Percentiles rank a stretch among this genome's conserved stretches.
These are phyloP conservation scores for Cynopterus sphinx DNA, from an alignment of 2,797 vertebrate genomes.

Conservation along the genomic window DNA sequence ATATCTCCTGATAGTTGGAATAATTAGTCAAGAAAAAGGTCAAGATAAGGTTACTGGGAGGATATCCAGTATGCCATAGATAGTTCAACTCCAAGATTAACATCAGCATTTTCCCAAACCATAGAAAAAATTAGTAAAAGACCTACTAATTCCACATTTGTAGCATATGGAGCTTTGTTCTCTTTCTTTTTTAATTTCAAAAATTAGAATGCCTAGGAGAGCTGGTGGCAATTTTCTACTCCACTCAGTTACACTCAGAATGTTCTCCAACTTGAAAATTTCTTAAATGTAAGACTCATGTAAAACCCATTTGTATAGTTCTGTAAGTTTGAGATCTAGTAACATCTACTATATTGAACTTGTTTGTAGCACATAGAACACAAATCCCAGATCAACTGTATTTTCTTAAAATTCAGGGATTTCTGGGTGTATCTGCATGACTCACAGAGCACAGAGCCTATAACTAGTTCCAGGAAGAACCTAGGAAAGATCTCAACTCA, in stretches of 20 bases:
- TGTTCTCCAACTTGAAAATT: neutral
- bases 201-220: neutral
- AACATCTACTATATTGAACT: neutral
- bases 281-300: neutral
- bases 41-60: neutral
- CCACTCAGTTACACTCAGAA: neutral
- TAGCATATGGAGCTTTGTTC: neutral
- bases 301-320: neutral
- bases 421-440: neutral
- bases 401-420: neutral
- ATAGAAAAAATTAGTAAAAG: neutral
- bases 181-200: conserved; percentile 6
- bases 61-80: neutral
- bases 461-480: neutral
- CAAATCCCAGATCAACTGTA: neutral
- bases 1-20: neutral
- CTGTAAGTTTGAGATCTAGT: neutral
- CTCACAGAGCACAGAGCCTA: neutral
- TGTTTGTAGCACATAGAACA: neutral
- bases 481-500: neutral
- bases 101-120: neutral
- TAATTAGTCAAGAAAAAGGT: neutral
- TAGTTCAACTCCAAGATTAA: neutral
- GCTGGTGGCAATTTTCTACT: neutral
- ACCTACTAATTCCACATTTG: neutral